Base-by-base conservation (phyloP, 1,140 invertebrate genomes). In the Babylonia areolata region DNA sequence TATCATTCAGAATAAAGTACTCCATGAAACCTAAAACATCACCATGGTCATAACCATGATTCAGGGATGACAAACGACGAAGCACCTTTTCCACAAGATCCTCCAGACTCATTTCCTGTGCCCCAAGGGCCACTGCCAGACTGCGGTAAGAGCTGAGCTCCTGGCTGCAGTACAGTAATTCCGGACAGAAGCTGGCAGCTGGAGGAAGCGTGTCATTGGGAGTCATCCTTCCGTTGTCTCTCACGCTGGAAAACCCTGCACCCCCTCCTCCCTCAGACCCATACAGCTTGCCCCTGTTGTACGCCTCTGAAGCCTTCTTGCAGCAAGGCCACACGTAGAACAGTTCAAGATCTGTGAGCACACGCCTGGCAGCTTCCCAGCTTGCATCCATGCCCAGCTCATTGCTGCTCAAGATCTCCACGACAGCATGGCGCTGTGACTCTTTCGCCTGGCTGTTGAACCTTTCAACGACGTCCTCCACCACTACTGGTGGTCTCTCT, bases 111-210 rank as follows among this genome's bases (percentile, higher is more conserved):
- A 54, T 33, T 40, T 80, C 78, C 5, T 35, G 9, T 0, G 46
- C 46, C 12, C 78, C 78, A n/a, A 80, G 78, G 1, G 23, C 23
- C 12, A 12, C 6, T n/a, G 78, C 78, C 28, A 80, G n/a, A 17
- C 33, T 40, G n/a, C 23, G 46, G 78, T 80, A 42, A 5, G 78
- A 17, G 15, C 5, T 51, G 40, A n/a, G 31, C 39, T 33, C 28
- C 58, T 64, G 58, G 5, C 15, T 31, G n/a, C 78, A 80, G 78
- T 54, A 33, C 31, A 80, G 78, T 42, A 80, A 31, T 54, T 58
- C 15, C 20, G 78, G 78, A 28, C 39, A 51, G 17, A 35, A 80
- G 23, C n/a, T 54, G 78, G 54, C 42, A 28, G 40, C 6, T 3
- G 78, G 78, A 2, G 78, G 78, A 11, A 80, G 78, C 9, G 11